Base-by-base conservation (phyloP, 2,113 vertebrate genomes). In the Notarius quadriscutis region DNA sequence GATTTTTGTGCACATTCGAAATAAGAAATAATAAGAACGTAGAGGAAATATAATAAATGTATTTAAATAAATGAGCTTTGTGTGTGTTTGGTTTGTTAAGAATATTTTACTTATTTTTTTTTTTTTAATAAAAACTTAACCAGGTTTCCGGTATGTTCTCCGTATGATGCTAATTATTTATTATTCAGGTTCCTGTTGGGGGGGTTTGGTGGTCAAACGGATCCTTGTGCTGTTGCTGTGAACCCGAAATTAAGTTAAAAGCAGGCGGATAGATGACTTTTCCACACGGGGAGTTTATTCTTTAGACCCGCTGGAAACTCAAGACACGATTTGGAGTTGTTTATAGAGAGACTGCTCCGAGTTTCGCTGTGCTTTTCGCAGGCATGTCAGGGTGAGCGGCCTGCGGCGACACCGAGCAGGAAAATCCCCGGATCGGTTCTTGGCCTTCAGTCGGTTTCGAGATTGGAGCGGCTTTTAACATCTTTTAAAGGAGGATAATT, bases 151-250 rank as follows among this genome's bases (percentile, higher is more conserved):
- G 90, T 91, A 71, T 90, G 89, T 85, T 86, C 87, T 77, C 87
- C 87, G 86, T 89, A 89, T 86, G 84, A 25, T 90, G 92, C 89
- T 91, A 90, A 90, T 92, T 92, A 92, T 90, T 92, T 85, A 84
- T 84, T 94, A 94, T 94, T 93, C 94, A 94, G 94, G 94, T 95
- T 95, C 94, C 94, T 91, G 88, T 83, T 63, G 87, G 88, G 83
- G 41, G 85, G 85, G 81, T 83, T 89, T 63, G 88, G 72, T 87
- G 87, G 82, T 65, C 85, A 87, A 69, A 58, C 55, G 90, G 58
- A 82, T 75, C 85, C 81, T 87, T 58, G 55, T 79, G 81, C 80
- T 80, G 80, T 62, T 89, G 78, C 79, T 82, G 4, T 81, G 30
- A 81, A 84, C 87, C 41, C 63, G 60, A 25, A 77, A 81, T 87